Evolutionary conservation across 2,888 invertebrate genomes (phyloP).

Genomic region (Dendrolimus houi): DNA sequence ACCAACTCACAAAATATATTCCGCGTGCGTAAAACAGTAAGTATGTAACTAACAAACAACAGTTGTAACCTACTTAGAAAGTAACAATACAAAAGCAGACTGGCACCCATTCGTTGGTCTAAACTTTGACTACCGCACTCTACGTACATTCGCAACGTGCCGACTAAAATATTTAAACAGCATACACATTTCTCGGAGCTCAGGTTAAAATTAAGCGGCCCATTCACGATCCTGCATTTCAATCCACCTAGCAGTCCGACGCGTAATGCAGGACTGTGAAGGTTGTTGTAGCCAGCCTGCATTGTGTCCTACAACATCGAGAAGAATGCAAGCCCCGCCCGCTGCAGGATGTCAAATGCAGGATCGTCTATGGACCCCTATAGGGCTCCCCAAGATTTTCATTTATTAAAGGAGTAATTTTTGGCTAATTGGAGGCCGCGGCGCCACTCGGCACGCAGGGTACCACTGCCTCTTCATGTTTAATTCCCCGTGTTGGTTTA

Average conservation of each 20-base stretch:
- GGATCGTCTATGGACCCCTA: too few species aligned
- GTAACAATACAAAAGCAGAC: background rate
- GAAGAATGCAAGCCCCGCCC: too few species aligned
- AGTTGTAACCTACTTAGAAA: background rate
- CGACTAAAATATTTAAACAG: slow-evolving; percentile 34
- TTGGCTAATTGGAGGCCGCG: slow-evolving; percentile 33
- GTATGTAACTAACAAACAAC: background rate
- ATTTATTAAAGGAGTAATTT: slow-evolving; percentile 48
- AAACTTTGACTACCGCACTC: slow-evolving; percentile 18
- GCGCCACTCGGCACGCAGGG: slow-evolving; percentile 1
- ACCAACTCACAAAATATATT: too few species aligned
- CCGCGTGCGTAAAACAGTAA: too few species aligned
- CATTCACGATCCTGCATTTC: too few species aligned
- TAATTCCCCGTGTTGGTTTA: slow-evolving; percentile 22
- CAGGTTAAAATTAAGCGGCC: slow-evolving; percentile 29
- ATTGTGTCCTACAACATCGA: too few species aligned
- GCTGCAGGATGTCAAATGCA: too few species aligned
- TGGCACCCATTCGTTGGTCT: background rate
- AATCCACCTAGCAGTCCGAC: too few species aligned
- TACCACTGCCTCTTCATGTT: slow-evolving; percentile 16
- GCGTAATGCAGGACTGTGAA: too few species aligned
- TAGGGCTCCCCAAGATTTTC: slow-evolving; percentile 33
- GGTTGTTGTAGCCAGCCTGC: too few species aligned
- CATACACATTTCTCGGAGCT: slow-evolving; percentile 23
- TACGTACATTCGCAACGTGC: slow-evolving; percentile 20